phyloP scores from a whole-genome alignment of 2,797 vertebrate species.

The Falco cherrug region DNA sequence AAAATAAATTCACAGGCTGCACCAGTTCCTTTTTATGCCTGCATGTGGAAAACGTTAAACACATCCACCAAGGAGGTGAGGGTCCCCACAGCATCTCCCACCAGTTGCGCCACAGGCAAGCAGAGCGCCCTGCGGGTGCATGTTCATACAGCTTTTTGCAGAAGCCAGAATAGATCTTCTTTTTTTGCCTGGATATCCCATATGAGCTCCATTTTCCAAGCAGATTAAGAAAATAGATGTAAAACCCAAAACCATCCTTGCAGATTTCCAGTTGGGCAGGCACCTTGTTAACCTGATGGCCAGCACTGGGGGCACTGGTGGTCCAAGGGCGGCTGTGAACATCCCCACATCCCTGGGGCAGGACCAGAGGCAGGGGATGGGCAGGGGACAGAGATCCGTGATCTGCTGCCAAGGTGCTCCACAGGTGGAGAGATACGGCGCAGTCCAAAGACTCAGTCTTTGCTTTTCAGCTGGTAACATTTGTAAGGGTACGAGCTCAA shows the following conservation, averaged over 20 bases:
- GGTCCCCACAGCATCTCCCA: neutral
- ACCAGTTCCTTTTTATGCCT: neutral
- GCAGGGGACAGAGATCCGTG: neutral
- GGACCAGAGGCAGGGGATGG: rapidly evolving
- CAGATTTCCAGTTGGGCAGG: neutral
- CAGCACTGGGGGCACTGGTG: neutral
- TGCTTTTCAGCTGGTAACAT: neutral
- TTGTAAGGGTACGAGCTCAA: neutral
- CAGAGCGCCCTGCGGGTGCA: neutral
- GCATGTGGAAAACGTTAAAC: neutral
- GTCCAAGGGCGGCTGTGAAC: neutral
- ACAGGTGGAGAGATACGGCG: neutral
- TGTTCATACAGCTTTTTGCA: rapidly evolving
- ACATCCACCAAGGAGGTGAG: rapidly evolving
- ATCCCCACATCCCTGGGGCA: neutral
- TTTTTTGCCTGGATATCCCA: neutral
- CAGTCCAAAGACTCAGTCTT: neutral
- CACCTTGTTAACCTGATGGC: neutral
- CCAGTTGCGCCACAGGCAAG: rapidly evolving
- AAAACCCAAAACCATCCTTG: neutral
- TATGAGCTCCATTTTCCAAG: neutral
- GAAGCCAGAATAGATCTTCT: neutral
- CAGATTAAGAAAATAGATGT: neutral
- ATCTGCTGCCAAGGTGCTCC: neutral
- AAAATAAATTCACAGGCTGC: constrained; percentile 9